Base-by-base conservation (phyloP, 2,797 vertebrate genomes). In the Microctenopoma steveboyesi region DNA sequence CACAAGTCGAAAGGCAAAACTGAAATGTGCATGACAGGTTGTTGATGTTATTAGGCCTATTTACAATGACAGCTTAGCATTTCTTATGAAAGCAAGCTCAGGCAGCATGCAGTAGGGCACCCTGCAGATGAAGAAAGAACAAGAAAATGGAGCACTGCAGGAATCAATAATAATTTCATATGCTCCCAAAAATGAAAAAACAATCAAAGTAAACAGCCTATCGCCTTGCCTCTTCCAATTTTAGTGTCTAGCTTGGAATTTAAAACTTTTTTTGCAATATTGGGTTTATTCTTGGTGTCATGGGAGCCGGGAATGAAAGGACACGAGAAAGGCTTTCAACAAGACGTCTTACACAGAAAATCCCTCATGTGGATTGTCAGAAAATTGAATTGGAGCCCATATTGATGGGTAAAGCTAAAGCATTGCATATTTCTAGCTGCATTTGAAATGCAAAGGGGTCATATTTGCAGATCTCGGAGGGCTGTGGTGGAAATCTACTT, bases 331-430 rank as follows among this genome's bases (percentile, higher is more conserved):
- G 74, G 81, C 86, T 84, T 86, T 88, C 77, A 83, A 84, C 75
- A 71, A 75, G 70, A 72, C 35, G 27, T 79, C 81, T 79, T 76
- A 76, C 42, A 67, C 51, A 52, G 64, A 71, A 81, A 91, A 83
- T 84, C 83, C 85, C 84, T 79, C 22, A 25, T 47, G 76, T 79
- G 61, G 66, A 85, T 90, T 89, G 79, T 89, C 79, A 75, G 77
- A 82, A 86, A 87, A 84, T 82, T 82, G 69, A 90, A 87, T 90
- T 75, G 73, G 71, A 88, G 84, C 79, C 82, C 73, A 78, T 59
- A 84, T 82, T 90, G 78, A 65, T 68, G 70, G 63, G 72, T 74
- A 89, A 82, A 72, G 76, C 76, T 75, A 61, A 80, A 84, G 76
- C 76, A 59, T 64, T 66, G 67, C 7, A 33, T 65, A 55, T 86